Evolutionary conservation across 2,888 invertebrate genomes (phyloP), one percentile per base, ranked within the genome.

Genomic region (Scaptomyza parva): DNA sequence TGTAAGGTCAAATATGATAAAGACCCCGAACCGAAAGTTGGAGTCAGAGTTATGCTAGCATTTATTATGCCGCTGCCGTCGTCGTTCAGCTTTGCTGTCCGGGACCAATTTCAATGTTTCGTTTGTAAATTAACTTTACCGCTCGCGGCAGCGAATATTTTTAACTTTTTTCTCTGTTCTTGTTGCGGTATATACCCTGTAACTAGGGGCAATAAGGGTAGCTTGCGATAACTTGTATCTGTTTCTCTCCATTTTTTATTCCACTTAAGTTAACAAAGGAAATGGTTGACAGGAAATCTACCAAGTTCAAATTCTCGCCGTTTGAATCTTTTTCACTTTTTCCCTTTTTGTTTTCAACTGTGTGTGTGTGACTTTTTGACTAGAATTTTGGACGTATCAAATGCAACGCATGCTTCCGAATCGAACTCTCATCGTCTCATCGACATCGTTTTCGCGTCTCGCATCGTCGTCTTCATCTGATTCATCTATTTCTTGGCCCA

Each of bases 41-140:
- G 63, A 74, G 53, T 53, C 76, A 67, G 71, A 76, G 76, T 78
- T 73, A 77, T 76, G 72, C 53, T 83, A 73, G 62, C 76, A 81
- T 81, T 84, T 82, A 84, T 82, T 82, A 82, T 82, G 84, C 82
- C 81, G 64, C 76, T 77, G 70, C 58, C 70, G 79, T 84, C 70
- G 79, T 84, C 76, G 79, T 54, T 60, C 50, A 41, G 28, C 70
- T 70, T 64, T 66, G 57, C 63, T 78, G 61, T 57, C 64, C 74
- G 76, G 62, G 64, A 70, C 80, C 80, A 62, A 76, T 79, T 83
- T 77, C 71, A 80, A 85, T 85, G 82, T 85, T 84, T 84, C 83
- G 85, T 83, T 85, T 84, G 78, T 80, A 85, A 84, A 84, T 84
- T 82, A 84, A 85, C 78, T 84, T 80, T 78, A 69, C 70, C 66